Base-by-base conservation (phyloP, 92 coral and sea anemone species). In the Epizoanthus fatuus region DNA sequence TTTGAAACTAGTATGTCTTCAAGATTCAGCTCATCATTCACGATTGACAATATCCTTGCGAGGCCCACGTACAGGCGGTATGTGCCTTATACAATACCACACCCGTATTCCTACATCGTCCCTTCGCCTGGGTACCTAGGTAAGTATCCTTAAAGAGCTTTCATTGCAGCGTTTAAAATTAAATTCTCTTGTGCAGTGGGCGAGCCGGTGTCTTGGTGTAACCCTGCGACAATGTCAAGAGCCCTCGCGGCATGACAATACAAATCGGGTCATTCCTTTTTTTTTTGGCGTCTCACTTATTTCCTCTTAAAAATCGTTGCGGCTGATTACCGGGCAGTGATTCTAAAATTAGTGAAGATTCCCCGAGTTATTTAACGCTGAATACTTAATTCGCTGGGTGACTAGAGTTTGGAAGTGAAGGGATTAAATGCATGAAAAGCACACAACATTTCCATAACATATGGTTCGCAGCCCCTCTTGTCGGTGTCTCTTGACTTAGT, bases 21-120 rank as follows among this genome's bases (percentile, higher is more conserved):
- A 72, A 85, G 91, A 55, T 94, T 94, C 77, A 93, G 93, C 63
- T 97, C 99, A 47, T 92, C 99, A 71, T 97, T 97, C 75, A 91
- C 97, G 63, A 97, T 97, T 81, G 99, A 97, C 77, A 97, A 96
- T 81, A 97, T 97, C 80, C 93, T 97, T 72, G 90, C 99, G 68
- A 92, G 97, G 72, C 99, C 99, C 37, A 97, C 98, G 20, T 95
- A 94, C 72, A 85, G 94, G 60, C 90, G 95, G 69, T 92, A 91
- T 76, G 82, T 87, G 70, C 98, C 98, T 12, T 94, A 86, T 63
- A 52, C 95, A 40, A 84, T 87, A 81, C 87, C 92, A 64, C 98
- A 94, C 88, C 95, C 98, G 84, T 92, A 82, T 86, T 90, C 98
- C 79, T 87, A 90, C 47, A 93, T 92, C 45, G 87, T 95, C 1